phyloP scores from a whole-genome alignment of 2,797 vertebrate genomes.

The Emydoidea blandingii region DNA sequence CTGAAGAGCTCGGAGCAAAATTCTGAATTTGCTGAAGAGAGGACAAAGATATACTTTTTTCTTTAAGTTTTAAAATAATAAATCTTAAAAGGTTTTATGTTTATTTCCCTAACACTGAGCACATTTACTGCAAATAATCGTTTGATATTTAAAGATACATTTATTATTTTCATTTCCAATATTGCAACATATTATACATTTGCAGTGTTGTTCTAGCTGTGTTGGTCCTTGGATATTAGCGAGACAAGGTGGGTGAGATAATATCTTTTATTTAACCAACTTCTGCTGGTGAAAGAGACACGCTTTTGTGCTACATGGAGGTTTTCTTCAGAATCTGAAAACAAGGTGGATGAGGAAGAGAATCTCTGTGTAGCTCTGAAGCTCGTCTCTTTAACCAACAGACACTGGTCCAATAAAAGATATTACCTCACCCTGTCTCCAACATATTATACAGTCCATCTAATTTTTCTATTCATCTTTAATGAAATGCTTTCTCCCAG shows the following conservation, averaged over 20 bases:
- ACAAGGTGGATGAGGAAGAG: background rate
- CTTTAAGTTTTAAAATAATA: background rate
- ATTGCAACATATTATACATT: background rate
- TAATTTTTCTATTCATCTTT: background rate
- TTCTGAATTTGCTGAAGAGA: background rate
- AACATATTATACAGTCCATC: background rate
- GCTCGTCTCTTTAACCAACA: background rate
- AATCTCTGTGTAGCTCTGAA: background rate
- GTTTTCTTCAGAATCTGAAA: background rate
- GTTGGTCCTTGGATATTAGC: background rate
- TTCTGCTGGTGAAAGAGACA: background rate
- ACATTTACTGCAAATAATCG: background rate
- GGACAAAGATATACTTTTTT: background rate
- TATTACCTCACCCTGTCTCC: background rate
- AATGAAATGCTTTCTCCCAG: background rate
- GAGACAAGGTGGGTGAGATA: background rate
- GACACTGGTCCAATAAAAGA: background rate
- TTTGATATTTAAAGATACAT: background rate
- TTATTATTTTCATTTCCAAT: background rate
- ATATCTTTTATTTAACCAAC: background rate
- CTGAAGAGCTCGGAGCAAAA: background rate
- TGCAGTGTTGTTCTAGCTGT: background rate
- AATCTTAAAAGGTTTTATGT: background rate
- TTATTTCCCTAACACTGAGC: fast-evolving
- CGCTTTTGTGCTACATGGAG: background rate